Percentiles rank a stretch among this genome's conserved stretches.
These are phyloP conservation scores for Pantelozetes paolii DNA, from an alignment of 2,888 invertebrate species.

Conservation along the genomic window DNA sequence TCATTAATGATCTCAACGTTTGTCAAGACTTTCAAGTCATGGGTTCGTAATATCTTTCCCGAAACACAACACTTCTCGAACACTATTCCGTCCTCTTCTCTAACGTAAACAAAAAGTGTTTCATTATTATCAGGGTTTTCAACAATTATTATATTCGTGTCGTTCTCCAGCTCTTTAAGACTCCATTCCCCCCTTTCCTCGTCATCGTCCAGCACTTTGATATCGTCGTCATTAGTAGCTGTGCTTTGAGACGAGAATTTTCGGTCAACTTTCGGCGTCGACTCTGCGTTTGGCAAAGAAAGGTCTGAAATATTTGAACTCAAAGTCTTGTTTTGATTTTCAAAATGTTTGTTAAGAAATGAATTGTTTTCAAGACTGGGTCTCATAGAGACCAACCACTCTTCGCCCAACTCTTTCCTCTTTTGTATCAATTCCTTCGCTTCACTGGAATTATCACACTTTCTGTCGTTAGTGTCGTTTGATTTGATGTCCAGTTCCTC, in stretches of 20 bases:
- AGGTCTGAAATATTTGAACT: neutral
- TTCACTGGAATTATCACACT: conserved; percentile 1
- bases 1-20: conserved; percentile 21
- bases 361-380: conserved; percentile 13
- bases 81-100: conserved; percentile 37
- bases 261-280: neutral
- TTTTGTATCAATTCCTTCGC: conserved; percentile 34
- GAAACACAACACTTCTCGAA: conserved; percentile 39
- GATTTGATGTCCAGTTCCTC: neutral
- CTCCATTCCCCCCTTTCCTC: conserved; percentile 7
- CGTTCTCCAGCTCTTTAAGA: conserved; percentile 18
- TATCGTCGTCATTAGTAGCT: conserved; percentile 1
- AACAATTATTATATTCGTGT: conserved; percentile 28
- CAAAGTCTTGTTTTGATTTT: neutral
- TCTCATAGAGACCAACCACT: conserved; percentile 35
- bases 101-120: conserved; percentile 33
- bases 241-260: neutral
- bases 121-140: conserved; percentile 12
- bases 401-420: conserved; percentile 29
- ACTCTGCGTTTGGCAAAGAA: neutral
- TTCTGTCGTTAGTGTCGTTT: neutral
- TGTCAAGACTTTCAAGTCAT: conserved; percentile 38
- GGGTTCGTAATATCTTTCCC: conserved; percentile 36
- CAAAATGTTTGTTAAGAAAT: neutral
- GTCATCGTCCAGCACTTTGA: neutral